A percentile compares a stretch with the other conserved stretches of the same genome.
phyloP scores from a whole-genome alignment of 2,888 invertebrate species.

The Meiosimyza platycephala region DNA sequence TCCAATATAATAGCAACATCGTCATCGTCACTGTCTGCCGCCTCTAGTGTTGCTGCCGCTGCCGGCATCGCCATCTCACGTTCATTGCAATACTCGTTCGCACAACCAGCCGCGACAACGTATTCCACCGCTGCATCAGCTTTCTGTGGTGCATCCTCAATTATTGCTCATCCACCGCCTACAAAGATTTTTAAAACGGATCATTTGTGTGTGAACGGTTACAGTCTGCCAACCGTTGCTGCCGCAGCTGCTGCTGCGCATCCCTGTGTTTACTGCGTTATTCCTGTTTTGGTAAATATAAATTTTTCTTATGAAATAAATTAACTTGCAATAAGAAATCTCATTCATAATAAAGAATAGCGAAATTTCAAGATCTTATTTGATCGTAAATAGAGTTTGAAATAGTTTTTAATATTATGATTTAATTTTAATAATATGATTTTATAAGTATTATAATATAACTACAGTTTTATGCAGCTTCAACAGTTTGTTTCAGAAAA shows the following conservation, averaged over 20 bases:
- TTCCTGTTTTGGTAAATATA: slow-evolving; percentile 64
- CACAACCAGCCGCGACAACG: slow-evolving; percentile 47
- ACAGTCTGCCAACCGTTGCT: slow-evolving; percentile 62
- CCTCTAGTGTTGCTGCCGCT: slow-evolving; percentile 35
- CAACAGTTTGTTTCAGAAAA: too few species aligned
- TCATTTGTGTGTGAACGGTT: slow-evolving; percentile 62
- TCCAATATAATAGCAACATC: slow-evolving; percentile 26
- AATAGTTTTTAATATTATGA: too few species aligned
- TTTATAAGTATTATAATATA: too few species aligned
- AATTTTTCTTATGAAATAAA: not conserved
- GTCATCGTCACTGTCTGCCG: slow-evolving; percentile 43
- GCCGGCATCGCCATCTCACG: slow-evolving; percentile 36
- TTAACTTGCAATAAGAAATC: too few species aligned
- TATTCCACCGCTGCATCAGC: slow-evolving; percentile 55
- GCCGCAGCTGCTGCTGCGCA: slow-evolving; percentile 63
- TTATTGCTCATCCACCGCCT: slow-evolving; percentile 63
- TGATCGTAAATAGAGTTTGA: too few species aligned
- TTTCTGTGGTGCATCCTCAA: slow-evolving; percentile 44
- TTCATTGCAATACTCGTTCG: slow-evolving; percentile 29
- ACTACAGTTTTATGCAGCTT: too few species aligned
- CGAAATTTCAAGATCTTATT: too few species aligned
- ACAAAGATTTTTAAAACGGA: slow-evolving; percentile 65
- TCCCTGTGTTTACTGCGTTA: slow-evolving; percentile 65
- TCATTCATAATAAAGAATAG: too few species aligned
- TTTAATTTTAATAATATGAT: too few species aligned